Base-by-base conservation (phyloP, 1,140 invertebrate species). In the Cheumatopsyche charites region DNA sequence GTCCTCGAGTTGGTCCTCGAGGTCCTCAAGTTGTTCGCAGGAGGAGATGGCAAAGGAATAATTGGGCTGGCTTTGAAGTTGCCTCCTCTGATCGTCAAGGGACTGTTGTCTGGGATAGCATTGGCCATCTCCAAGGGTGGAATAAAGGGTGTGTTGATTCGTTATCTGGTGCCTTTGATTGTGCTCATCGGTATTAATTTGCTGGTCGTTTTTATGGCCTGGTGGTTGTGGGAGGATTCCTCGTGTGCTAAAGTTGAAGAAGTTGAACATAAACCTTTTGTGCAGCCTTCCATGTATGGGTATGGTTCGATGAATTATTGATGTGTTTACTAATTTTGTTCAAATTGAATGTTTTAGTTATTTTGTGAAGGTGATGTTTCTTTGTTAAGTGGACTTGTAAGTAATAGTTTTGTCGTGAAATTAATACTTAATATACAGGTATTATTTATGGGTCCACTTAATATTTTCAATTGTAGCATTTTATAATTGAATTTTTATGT, bases 181-280 rank as follows among this genome's bases (percentile, higher is more conserved):
- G 70, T 73, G 5, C 21, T 76, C 17, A 17, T 73, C 1, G 72
- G 23, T 11, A 43, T 73, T 17, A 73, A 76, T 43, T 45, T 25
- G 1, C 43, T 73, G 0, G 63, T 73, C 1, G 58, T 73, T 29
- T 68, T 73, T 45, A 25, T 73, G 66, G 55, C 65, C 0, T 76
- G 75, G 75, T 76, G 70, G 65, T 29, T 76, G 47, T 76, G 75
- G 75, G 72, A 73, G 1, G 75, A 73, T 41, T 12, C 47, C n/a
- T 41, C 70, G 9, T 63, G 61, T 15, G 43, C n/a, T 5, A 36
- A 25, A 47, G 7, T 13, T 3, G 68, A 70, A 12, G 68, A 67
- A 15, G 9, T 67, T 25, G 25, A 49, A 1, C 1, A 4, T 13
- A 45, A 67, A 23, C 42, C 42, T 3, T 7, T 2, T 15, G 4